A percentile compares a stretch with the other conserved stretches of the same genome.
These are phyloP conservation scores for Araneus ventricosus DNA, from an alignment of 1,140 invertebrate genomes.

Conservation along the genomic window DNA sequence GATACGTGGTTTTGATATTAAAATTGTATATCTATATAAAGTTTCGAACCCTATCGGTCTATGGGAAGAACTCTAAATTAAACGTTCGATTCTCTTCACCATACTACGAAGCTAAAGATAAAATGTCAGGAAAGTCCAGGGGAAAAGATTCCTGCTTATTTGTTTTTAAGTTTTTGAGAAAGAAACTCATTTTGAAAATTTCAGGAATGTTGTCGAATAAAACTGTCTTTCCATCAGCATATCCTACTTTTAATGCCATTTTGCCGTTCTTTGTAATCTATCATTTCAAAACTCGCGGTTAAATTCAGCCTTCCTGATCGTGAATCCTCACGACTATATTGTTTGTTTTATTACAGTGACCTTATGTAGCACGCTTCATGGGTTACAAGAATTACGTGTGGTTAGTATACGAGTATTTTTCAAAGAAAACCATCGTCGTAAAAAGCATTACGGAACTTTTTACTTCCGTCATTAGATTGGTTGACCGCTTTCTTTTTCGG, in stretches of 20 bases:
- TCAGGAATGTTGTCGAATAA: too few relatives aligned
- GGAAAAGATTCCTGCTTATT: too few relatives aligned
- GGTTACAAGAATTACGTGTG: background rate
- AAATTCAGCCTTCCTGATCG: background rate
- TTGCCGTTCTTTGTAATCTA: background rate
- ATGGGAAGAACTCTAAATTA: too few relatives aligned
- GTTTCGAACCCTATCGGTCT: too few relatives aligned
- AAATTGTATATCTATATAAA: too few relatives aligned
- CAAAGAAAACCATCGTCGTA: constrained; percentile 9
- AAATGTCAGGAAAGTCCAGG: too few relatives aligned
- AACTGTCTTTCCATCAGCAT: too few relatives aligned
- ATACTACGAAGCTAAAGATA: too few relatives aligned
- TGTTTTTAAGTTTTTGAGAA: too few relatives aligned
- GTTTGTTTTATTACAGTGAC: background rate
- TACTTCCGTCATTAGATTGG: background rate
- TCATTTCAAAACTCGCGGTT: background rate
- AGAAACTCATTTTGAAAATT: too few relatives aligned
- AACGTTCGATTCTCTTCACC: too few relatives aligned
- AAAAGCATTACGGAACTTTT: background rate
- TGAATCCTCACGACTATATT: background rate
- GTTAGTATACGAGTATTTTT: background rate
- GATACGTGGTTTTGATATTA: too few relatives aligned
- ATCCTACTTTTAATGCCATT: background rate
- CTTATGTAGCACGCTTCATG: constrained; percentile 15
- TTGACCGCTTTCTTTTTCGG: constrained; percentile 35